phyloP scores from a whole-genome alignment of 2,888 invertebrate genomes.

The Acleris sparsana region DNA sequence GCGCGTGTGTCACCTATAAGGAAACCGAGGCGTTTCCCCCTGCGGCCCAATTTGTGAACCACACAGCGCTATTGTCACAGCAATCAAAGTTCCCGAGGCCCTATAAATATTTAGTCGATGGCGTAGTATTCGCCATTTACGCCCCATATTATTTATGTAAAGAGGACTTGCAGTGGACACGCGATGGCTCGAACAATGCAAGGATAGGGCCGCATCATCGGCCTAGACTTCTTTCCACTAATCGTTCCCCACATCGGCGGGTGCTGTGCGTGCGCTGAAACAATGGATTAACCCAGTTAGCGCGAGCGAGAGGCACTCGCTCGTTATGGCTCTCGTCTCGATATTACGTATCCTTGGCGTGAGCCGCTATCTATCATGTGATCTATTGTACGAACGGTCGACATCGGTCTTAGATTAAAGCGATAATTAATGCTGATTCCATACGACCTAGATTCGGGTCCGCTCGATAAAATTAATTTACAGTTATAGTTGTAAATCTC shows the following conservation, averaged over 20 bases:
- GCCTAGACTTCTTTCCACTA: conserved; percentile 80
- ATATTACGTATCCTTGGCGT: conserved; percentile 77
- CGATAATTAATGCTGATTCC: conserved; percentile 84
- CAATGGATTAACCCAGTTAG: conserved; percentile 77
- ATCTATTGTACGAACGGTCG: conserved; percentile 79
- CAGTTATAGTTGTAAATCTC: conserved; percentile 82
- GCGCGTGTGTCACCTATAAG: conserved; percentile 31
- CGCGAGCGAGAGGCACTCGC: conserved; percentile 51
- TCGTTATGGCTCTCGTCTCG: conserved; percentile 59
- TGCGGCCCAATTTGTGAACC: conserved; percentile 11
- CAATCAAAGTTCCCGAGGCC: conserved; percentile 47
- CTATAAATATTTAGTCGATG: conserved; percentile 64
- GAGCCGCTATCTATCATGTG: conserved; percentile 79
- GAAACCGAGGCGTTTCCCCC: conserved; percentile 15
- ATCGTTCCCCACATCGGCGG: conserved; percentile 72
- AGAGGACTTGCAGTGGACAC: conserved; percentile 79
- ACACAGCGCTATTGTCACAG: not conserved
- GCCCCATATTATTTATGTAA: conserved; percentile 79
- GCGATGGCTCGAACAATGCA: conserved; percentile 80
- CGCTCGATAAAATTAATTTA: conserved; percentile 82
- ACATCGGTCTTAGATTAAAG: conserved; percentile 81
- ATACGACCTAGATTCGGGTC: conserved; percentile 81
- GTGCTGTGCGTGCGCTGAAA: conserved; percentile 66
- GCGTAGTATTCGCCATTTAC: conserved; percentile 59
- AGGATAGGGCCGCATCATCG: conserved; percentile 69